A percentile compares a stretch with the other conserved stretches of the same genome.
These are phyloP conservation scores for Cephalotes varians DNA, from an alignment of 2,888 invertebrate genomes.

Conservation along the genomic window DNA sequence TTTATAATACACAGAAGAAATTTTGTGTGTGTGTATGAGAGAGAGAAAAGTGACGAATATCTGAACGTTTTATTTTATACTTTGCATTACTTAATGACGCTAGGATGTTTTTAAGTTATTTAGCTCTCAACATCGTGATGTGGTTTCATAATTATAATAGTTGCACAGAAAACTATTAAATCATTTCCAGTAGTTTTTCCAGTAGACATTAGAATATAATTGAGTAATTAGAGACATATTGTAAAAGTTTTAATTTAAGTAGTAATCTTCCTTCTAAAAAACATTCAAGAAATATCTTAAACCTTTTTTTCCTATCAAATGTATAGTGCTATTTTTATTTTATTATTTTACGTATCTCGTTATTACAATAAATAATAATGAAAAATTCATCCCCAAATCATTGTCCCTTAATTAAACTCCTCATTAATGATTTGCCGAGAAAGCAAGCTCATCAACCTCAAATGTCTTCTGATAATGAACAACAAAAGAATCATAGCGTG, in stretches of 20 bases:
- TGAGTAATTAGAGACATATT: background rate
- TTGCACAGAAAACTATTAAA: background rate
- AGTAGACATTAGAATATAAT: background rate
- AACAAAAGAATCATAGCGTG: background rate
- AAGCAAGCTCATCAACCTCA: background rate
- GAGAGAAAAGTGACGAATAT: too few relatives aligned
- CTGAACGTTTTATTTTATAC: background rate
- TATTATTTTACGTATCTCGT: background rate
- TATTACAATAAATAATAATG: background rate
- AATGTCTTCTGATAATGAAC: background rate
- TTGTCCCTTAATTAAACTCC: background rate
- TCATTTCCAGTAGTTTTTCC: background rate
- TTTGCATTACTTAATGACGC: background rate
- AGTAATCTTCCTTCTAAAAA: background rate
- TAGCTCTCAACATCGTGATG: background rate
- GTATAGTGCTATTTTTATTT: background rate
- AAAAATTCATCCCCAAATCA: too few relatives aligned
- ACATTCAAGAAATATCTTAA: background rate
- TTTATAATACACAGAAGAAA: background rate
- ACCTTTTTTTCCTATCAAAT: background rate
- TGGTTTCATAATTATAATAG: background rate
- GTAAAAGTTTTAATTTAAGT: background rate
- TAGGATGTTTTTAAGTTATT: background rate
- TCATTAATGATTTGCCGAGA: background rate
- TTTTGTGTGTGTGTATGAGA: too few relatives aligned